These are phyloP conservation scores for Drosophila takahashii DNA, from an alignment of 1,140 invertebrate species.

Conservation along the genomic window DNA sequence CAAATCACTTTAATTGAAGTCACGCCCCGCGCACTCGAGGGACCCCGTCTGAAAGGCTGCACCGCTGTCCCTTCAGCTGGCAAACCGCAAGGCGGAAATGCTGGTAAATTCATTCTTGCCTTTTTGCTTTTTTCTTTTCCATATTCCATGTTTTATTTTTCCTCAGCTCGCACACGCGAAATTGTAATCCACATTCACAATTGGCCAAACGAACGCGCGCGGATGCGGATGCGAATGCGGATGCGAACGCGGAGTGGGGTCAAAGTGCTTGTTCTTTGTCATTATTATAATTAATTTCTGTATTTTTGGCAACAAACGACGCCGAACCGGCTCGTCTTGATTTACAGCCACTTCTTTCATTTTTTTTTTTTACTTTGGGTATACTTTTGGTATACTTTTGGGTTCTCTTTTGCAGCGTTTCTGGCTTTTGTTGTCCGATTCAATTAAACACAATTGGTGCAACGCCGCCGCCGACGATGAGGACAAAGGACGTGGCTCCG, in stretches of 20 bases:
- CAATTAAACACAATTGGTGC: conserved; percentile 69
- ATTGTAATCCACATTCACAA: conserved; percentile 69
- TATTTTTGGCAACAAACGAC: conserved; percentile 51
- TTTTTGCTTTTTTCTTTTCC: conserved; percentile 8
- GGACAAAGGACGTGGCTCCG: conserved; percentile 48
- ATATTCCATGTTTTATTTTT: conserved; percentile 11
- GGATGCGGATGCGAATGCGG: conserved; percentile 6
- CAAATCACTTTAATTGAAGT: conserved; percentile 81
- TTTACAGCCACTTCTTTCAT: conserved; percentile 56
- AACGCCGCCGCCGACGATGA: conserved; percentile 30
- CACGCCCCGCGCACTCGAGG: conserved; percentile 64
- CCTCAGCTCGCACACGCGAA: conserved; percentile 64
- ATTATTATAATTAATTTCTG: conserved; percentile 71
- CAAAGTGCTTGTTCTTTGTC: conserved; percentile 40
- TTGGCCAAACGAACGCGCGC: conserved; percentile 54
- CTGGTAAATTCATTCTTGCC: conserved; percentile 39
- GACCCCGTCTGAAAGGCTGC: conserved; percentile 30
- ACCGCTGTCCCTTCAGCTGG: conserved; percentile 8
- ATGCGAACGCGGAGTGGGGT: conserved; percentile 17
- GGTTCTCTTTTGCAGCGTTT: conserved; percentile 6
- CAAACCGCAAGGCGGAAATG: conserved; percentile 45
- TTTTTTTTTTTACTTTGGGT: conserved; percentile 8
- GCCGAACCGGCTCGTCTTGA: conserved; percentile 63
- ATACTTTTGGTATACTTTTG: conserved; percentile 13
- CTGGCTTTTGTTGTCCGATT: conserved; percentile 42